Conservation (phyloP, 2,888 invertebrate species). For the Nebria brevicollis region DNA sequence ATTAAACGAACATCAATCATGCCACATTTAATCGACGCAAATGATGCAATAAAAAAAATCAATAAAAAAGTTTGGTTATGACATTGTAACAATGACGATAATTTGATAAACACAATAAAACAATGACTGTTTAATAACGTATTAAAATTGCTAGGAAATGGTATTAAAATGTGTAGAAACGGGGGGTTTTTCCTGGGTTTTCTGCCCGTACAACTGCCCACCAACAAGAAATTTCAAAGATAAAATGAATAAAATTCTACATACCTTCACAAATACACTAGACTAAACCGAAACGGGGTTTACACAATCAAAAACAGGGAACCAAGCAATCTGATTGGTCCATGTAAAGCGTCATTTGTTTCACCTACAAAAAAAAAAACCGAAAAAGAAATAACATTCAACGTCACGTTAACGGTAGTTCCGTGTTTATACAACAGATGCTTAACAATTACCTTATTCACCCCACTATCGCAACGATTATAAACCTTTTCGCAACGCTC, state of each 20-base stretch:
- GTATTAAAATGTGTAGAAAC: constrained; percentile 5
- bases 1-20: constrained; percentile 15
- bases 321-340: constrained; percentile 60
- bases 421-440: constrained; percentile 44
- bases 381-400: constrained; percentile 47
- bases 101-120: constrained; percentile 19
- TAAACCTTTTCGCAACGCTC: constrained; percentile 52
- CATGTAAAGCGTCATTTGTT: constrained; percentile 62
- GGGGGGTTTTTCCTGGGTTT: constrained; percentile 53
- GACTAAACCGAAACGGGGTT: constrained; percentile 63
- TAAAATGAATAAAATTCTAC: constrained; percentile 65
- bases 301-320: constrained; percentile 62
- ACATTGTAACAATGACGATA: constrained; percentile 50
- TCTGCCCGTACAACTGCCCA: constrained; percentile 51
- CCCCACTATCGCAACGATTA: constrained; percentile 49
- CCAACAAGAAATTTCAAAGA: constrained; percentile 60
- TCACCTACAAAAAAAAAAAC: constrained; percentile 54
- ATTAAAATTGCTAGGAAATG: not conserved
- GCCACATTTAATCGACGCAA: not conserved
- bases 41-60: constrained; percentile 56
- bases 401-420: constrained; percentile 43
- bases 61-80: constrained; percentile 63
- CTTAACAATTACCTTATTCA: constrained; percentile 32
- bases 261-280: constrained; percentile 64
- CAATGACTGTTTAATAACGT: constrained; percentile 8